Percentiles rank a stretch among this genome's conserved stretches.
Conservation (phyloP, 1,140 invertebrate genomes). For the Parapsyche elsis region DNA sequence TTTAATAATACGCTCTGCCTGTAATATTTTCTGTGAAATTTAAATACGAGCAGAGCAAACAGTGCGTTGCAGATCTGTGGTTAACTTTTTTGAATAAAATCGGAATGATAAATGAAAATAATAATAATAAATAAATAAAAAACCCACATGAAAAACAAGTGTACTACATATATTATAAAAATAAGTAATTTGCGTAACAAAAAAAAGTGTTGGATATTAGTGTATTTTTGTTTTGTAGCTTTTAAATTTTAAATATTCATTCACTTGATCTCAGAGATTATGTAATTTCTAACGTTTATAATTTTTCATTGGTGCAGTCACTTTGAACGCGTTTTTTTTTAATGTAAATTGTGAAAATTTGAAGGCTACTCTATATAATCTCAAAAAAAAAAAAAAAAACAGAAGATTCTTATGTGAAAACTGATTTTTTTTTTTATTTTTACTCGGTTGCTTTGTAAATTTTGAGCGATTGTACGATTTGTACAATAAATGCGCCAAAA, state of each 20-base stretch:
- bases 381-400: background rate
- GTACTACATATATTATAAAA: slow-evolving; percentile 23
- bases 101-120: no score
- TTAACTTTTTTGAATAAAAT: background rate
- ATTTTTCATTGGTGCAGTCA: background rate
- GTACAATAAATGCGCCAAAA: no score
- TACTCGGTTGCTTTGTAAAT: background rate
- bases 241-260: slow-evolving; percentile 51
- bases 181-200: slow-evolving; percentile 37
- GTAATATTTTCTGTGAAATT: slow-evolving; percentile 21
- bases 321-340: no score
- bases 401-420: slow-evolving; percentile 22
- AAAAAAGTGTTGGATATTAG: slow-evolving; percentile 53
- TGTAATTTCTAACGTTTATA: slow-evolving; percentile 45
- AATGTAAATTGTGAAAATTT: no score
- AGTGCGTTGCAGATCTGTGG: background rate
- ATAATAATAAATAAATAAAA: slow-evolving; percentile 33
- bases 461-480: background rate
- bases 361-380: background rate
- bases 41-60: background rate
- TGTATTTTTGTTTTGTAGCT: slow-evolving; percentile 55
- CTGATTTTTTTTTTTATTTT: background rate
- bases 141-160: slow-evolving; percentile 13
- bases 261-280: slow-evolving; percentile 56
- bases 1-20: background rate